Conservation (phyloP, 2,113 vertebrate species). For the Falco punctatus region DNA sequence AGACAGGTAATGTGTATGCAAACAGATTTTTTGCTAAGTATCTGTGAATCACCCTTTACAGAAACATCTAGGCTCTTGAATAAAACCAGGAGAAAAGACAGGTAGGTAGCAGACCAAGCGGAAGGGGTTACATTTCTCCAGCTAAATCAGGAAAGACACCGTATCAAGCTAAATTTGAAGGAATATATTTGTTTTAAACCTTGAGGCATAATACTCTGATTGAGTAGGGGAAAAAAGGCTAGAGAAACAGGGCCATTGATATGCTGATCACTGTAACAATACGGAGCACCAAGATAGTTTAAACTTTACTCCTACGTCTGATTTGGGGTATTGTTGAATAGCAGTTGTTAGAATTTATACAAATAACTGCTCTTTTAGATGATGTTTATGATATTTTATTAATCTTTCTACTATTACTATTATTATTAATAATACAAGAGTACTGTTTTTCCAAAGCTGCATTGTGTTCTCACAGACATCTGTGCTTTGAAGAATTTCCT, state of each 20-base stretch:
- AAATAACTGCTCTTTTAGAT: slow-evolving; percentile 9
- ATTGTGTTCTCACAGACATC: slow-evolving; percentile 23
- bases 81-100: not conserved
- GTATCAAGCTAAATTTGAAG: not conserved
- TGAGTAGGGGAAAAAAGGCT: not conserved
- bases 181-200: slow-evolving; percentile 33
- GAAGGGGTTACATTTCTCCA: not conserved
- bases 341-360: slow-evolving; percentile 19
- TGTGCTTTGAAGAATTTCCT: slow-evolving; percentile 64
- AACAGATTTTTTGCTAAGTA: not conserved
- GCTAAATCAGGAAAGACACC: not conserved
- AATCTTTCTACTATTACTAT: slow-evolving; percentile 46
- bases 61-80: not conserved
- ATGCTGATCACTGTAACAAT: slow-evolving; percentile 30
- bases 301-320: slow-evolving; percentile 22
- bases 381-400: slow-evolving; percentile 59
- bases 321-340: slow-evolving; percentile 3
- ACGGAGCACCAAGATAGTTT: not conserved
- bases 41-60: not conserved
- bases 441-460: slow-evolving; percentile 25
- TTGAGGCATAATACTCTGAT: not conserved
- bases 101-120: not conserved
- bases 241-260: not conserved
- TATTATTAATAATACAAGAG: slow-evolving; percentile 67
- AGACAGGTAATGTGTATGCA: rapidly evolving